Percentiles rank a stretch among this genome's conserved stretches.
phyloP scores from a whole-genome alignment of 2,888 invertebrate species.

The Macrophya alboannulata region DNA sequence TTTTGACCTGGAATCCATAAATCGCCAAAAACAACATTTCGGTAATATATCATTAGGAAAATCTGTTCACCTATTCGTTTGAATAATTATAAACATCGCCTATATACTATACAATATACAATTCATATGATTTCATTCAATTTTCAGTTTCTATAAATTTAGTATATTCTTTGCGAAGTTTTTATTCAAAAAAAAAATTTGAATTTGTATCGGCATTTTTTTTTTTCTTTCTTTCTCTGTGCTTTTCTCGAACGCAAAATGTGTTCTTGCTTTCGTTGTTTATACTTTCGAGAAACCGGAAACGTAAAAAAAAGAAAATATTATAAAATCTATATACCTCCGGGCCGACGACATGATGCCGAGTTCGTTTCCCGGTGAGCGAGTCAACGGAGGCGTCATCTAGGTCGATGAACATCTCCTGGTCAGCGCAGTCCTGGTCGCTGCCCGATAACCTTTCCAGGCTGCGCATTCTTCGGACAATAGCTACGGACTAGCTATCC shows the following conservation, averaged over 20 bases:
- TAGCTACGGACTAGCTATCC: slow-evolving; percentile 66
- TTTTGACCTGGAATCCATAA: background rate
- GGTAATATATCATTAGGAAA: background rate
- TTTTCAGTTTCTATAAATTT: background rate
- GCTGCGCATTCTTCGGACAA: slow-evolving; percentile 72
- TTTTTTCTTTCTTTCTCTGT: too few species aligned
- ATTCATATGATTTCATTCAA: background rate
- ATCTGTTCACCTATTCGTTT: background rate
- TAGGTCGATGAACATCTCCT: slow-evolving; percentile 79
- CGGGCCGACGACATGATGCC: slow-evolving; percentile 76
- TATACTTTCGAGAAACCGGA: too few species aligned
- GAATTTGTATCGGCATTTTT: too few species aligned
- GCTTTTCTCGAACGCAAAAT: too few species aligned
- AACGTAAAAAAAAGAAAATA: too few species aligned
- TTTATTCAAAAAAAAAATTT: too few species aligned
- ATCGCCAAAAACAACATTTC: background rate
- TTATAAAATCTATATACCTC: slow-evolving; percentile 69
- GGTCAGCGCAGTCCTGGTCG: slow-evolving; percentile 78
- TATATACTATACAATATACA: background rate
- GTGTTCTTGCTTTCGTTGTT: too few species aligned
- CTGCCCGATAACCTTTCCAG: slow-evolving; percentile 78
- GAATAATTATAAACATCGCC: background rate
- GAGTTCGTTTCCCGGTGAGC: slow-evolving; percentile 78
- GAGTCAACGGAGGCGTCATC: slow-evolving; percentile 79
- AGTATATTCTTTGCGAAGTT: too few species aligned